Base-by-base conservation (phyloP, 1,140 invertebrate species). In the Triops cancriformis region DNA sequence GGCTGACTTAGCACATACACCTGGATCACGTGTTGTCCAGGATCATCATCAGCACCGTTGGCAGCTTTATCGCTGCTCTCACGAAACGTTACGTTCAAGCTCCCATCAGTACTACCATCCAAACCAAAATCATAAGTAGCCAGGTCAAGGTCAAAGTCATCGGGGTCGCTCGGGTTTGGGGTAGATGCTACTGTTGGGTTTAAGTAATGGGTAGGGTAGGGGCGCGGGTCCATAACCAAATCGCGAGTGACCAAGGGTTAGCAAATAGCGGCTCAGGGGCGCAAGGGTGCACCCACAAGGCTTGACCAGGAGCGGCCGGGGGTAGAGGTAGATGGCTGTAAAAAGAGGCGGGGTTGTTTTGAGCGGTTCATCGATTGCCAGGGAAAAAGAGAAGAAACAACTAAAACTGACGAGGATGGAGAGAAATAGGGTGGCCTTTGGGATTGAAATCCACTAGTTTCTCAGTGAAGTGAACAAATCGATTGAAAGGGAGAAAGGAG, bases 1-100 rank as follows among this genome's bases (percentile, higher is more conserved):
- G 77, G 77, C 10, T 73, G 72, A 73, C 74, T 78, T 42, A 73
- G 73, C 11, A 78, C 45, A 12, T 72, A 78, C 9, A 78, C 51
- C 23, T 64, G 51, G 51, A 64, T 64, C 51, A 64, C 51, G 2
- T 64, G 51, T 9, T 64, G 51, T 6, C 51, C 51, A 64, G 51
- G 51, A 23, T 64, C 51, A 23, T 64, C 9, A 23, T 64, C 23
- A 23, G 23, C 51, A 23, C 51, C 51, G 18, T 23, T 64, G 14
- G 51, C 51, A 64, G 51, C 51, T n/a, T 23, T 18, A 64, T 18
- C 14, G 51, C 23, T 14, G 23, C 23, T 64, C 18, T 64, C 51
- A 18, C 18, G 51, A 64, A 64, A 64, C 18, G 51, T 64, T 64
- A 64, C 18, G 51, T 64, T 64, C n/a, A 64, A 64, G 23, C 23